phyloP scores from a whole-genome alignment of 2,113 vertebrate genomes.

The Paedocypris sp. region DNA sequence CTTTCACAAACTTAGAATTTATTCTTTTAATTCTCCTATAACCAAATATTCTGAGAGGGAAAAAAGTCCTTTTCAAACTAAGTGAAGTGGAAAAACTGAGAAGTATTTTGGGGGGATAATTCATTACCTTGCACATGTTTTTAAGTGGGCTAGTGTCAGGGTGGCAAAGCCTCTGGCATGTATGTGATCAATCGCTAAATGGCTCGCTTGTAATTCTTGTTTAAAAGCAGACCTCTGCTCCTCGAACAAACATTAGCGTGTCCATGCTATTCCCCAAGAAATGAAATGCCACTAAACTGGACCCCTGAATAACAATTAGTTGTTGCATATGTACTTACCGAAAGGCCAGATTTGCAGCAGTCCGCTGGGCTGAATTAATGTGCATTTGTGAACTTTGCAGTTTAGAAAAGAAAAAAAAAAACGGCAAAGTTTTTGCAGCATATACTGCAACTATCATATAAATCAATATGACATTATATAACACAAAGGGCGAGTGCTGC shows the following conservation, averaged over 20 bases:
- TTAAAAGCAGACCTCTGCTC: neutral
- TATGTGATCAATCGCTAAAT: slow-evolving; percentile 9
- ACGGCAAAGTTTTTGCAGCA: no score
- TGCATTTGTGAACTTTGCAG: neutral
- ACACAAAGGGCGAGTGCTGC: no score
- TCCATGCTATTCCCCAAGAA: neutral
- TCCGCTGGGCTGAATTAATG: neutral
- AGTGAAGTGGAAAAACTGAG: slow-evolving; percentile 2
- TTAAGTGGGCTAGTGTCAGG: neutral
- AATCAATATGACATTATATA: no score
- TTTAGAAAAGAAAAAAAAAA: neutral
- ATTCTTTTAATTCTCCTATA: no score
- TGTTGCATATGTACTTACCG: neutral
- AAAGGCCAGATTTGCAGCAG: neutral
- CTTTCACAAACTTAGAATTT: no score
- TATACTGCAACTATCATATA: no score
- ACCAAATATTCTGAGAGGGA: neutral
- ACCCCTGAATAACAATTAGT: neutral
- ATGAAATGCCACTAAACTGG: neutral
- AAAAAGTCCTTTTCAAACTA: neutral
- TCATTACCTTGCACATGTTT: slow-evolving; percentile 18
- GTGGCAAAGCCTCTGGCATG: neutral
- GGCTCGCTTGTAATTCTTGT: neutral
- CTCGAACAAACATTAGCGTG: neutral
- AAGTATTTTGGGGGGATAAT: slow-evolving; percentile 11